Conservation (phyloP, 1,140 invertebrate genomes). For the Thaumetopoea pityocampa region DNA sequence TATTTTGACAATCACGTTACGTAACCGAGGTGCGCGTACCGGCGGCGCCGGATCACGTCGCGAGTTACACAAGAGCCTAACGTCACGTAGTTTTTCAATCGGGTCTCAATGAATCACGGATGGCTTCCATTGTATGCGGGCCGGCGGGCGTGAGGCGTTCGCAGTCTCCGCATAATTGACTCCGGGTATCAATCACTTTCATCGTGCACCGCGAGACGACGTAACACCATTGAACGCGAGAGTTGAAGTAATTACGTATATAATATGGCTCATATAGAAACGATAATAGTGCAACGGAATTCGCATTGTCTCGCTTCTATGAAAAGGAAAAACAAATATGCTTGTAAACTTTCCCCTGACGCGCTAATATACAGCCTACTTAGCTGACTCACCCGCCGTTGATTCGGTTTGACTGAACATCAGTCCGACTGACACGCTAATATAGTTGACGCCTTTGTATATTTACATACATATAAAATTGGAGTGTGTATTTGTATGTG, state of each 20-base stretch:
- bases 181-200: constrained; percentile 52
- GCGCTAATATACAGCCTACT: constrained; percentile 54
- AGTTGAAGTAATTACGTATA: constrained; percentile 39
- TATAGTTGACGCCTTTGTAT: constrained; percentile 1
- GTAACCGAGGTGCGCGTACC: constrained; percentile 52
- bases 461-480: not conserved
- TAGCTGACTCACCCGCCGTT: constrained; percentile 53
- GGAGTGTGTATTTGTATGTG: too few species aligned
- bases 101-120: constrained; percentile 49
- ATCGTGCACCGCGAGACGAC: constrained; percentile 39
- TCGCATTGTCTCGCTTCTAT: constrained; percentile 34
- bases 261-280: constrained; percentile 5
- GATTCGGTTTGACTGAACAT: constrained; percentile 58
- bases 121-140: constrained; percentile 29
- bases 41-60: constrained; percentile 60
- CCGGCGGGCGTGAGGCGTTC: constrained; percentile 31
- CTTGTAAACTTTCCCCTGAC: constrained; percentile 69
- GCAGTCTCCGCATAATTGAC: constrained; percentile 37
- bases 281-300: constrained; percentile 27
- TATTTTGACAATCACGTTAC: constrained; percentile 68
- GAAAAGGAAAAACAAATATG: constrained; percentile 66
- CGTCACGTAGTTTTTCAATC: constrained; percentile 63
- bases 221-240: constrained; percentile 46
- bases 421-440: constrained; percentile 31
- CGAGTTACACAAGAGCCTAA: constrained; percentile 58